A percentile compares a stretch with the other conserved stretches of the same genome.
phyloP scores from a whole-genome alignment of 2,888 invertebrate genomes.

The Pachliopta kotzebuea region DNA sequence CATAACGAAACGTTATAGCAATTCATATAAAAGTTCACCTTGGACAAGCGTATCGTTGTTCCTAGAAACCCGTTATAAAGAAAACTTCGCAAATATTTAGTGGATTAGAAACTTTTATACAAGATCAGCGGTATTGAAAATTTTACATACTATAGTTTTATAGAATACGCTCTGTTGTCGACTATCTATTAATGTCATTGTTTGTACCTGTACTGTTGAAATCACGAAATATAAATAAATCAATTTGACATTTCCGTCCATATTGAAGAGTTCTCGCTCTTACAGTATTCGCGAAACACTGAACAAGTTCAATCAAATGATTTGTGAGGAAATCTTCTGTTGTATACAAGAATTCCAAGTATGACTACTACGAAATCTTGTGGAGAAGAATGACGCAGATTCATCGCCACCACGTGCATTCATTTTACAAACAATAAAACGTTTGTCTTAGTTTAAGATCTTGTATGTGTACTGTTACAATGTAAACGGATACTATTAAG shows the following conservation, averaged over 20 bases:
- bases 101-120: neutral
- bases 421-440: neutral
- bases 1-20: neutral
- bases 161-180: neutral
- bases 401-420: neutral
- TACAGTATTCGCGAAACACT: neutral
- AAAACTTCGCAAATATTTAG: neutral
- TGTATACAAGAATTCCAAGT: neutral
- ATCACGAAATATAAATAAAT: slow-evolving; percentile 1
- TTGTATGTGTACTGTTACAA: neutral
- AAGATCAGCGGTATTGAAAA: neutral
- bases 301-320: neutral
- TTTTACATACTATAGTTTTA: neutral
- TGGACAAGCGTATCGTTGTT: neutral
- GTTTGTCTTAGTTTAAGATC: neutral
- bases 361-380: no score
- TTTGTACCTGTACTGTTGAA: slow-evolving; percentile 8
- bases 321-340: neutral
- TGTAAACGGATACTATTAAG: neutral
- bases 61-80: neutral
- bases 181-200: neutral
- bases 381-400: slow-evolving; percentile 1
- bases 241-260: slow-evolving; percentile 23
- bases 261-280: neutral
- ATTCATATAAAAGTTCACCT: neutral